Conservation (phyloP, 2,888 invertebrate genomes). For the Drosophila yooni region DNA sequence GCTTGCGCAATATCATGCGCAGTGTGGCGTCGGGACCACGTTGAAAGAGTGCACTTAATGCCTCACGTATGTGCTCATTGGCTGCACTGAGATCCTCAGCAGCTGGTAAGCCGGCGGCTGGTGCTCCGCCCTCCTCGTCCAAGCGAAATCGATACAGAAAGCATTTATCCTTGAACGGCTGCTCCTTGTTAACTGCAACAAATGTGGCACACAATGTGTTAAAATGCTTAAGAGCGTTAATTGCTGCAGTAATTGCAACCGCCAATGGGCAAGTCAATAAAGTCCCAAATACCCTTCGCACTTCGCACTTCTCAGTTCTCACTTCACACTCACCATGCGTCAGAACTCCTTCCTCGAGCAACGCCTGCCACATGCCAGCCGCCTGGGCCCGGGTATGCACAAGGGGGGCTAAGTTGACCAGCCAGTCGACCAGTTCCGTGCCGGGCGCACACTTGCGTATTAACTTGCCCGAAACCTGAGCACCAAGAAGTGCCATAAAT, state of each 20-base stretch:
- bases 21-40: constrained; percentile 92
- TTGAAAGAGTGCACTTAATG: constrained; percentile 88
- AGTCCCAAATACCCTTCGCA: background rate
- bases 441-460: constrained; percentile 91
- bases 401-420: constrained; percentile 88
- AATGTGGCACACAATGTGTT: constrained; percentile 29
- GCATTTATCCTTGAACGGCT: constrained; percentile 93
- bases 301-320: too few species aligned
- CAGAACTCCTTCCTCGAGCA: constrained; percentile 92
- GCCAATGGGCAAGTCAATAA: background rate
- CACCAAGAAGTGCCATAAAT: background rate
- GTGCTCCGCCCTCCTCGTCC: constrained; percentile 88
- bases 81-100: constrained; percentile 88
- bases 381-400: constrained; percentile 89
- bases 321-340: constrained; percentile 88
- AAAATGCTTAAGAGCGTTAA: constrained; percentile 37
- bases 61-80: constrained; percentile 89
- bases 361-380: constrained; percentile 93
- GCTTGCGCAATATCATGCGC: constrained; percentile 92
- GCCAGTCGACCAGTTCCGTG: constrained; percentile 93
- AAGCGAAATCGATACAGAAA: constrained; percentile 92
- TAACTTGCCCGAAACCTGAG: constrained; percentile 86
- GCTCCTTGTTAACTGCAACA: constrained; percentile 89
- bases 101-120: constrained; percentile 86
- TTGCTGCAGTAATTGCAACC: constrained; percentile 27